Conservation (phyloP, 2,797 vertebrate genomes). For the Trachops cirrhosus region DNA sequence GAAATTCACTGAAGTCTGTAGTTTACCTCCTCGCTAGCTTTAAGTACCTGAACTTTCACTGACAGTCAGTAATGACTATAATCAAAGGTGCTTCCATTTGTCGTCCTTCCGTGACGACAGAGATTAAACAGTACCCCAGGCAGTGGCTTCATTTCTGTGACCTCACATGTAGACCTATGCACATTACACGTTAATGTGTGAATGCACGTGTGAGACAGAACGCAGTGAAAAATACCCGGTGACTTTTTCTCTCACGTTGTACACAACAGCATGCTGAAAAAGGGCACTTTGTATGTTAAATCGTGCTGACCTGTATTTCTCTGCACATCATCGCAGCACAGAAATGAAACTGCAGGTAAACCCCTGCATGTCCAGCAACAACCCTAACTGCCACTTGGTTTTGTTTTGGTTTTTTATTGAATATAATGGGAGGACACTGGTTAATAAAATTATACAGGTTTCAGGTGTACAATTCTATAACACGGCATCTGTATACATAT, state of each 20-base stretch:
- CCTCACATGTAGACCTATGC: neutral
- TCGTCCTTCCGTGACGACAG: too few species aligned
- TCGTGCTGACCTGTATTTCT: neutral
- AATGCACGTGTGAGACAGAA: neutral
- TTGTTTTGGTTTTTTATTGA: neutral
- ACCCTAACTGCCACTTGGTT: neutral
- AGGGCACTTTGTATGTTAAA: neutral
- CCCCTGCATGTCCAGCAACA: too few species aligned
- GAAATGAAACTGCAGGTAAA: neutral
- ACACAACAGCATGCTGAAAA: neutral
- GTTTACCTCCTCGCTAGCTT: neutral
- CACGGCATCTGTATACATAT: fast-evolving
- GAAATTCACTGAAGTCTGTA: neutral
- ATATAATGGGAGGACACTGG: neutral
- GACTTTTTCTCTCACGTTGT: neutral
- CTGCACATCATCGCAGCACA: neutral
- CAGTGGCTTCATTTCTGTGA: neutral
- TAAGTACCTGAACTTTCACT: neutral
- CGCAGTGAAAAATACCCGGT: neutral
- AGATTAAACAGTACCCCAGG: neutral
- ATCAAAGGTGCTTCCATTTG: neutral
- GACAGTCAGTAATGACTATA: neutral
- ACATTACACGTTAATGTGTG: neutral
- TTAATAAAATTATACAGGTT: neutral
- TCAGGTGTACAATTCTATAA: neutral